Percentiles rank a stretch among this genome's conserved stretches.
These are phyloP conservation scores for Propithecus deckenii DNA, from an alignment of 2,797 vertebrate genomes.

Conservation along the genomic window DNA sequence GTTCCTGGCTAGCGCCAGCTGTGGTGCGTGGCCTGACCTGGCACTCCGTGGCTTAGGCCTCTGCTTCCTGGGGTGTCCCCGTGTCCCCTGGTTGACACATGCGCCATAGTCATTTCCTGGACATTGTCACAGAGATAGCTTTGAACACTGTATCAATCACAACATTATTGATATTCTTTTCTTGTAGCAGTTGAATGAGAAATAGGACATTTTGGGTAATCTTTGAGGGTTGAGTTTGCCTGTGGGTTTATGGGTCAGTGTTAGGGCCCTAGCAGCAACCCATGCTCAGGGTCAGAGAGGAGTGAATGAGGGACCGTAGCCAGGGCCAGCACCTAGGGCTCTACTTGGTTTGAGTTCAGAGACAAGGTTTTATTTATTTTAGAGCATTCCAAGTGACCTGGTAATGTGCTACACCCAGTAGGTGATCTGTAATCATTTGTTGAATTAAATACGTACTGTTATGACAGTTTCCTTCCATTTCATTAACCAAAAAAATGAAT, in stretches of 20 bases:
- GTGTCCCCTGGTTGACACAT: neutral
- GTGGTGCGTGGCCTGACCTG: too few species aligned
- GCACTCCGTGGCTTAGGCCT: accelerated
- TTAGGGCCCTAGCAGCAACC: too few species aligned
- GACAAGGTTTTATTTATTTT: neutral
- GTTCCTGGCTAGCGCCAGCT: accelerated
- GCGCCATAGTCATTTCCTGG: neutral
- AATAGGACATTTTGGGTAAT: neutral
- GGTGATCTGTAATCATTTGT: neutral
- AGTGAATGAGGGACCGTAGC: accelerated
- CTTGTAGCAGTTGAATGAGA: neutral
- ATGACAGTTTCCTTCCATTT: neutral
- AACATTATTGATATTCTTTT: neutral
- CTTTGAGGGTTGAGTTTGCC: neutral
- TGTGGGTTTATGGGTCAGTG: too few species aligned
- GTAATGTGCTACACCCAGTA: neutral
- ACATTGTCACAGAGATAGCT: neutral
- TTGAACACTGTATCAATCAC: neutral
- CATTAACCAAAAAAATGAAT: neutral
- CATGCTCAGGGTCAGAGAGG: accelerated
- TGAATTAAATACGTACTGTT: neutral
- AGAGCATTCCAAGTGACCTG: neutral
- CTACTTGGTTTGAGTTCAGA: neutral
- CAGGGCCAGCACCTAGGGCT: neutral
- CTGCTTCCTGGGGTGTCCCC: neutral